phyloP scores from a whole-genome alignment of 2,797 vertebrate species.

The Philypnodon macrostomus region DNA sequence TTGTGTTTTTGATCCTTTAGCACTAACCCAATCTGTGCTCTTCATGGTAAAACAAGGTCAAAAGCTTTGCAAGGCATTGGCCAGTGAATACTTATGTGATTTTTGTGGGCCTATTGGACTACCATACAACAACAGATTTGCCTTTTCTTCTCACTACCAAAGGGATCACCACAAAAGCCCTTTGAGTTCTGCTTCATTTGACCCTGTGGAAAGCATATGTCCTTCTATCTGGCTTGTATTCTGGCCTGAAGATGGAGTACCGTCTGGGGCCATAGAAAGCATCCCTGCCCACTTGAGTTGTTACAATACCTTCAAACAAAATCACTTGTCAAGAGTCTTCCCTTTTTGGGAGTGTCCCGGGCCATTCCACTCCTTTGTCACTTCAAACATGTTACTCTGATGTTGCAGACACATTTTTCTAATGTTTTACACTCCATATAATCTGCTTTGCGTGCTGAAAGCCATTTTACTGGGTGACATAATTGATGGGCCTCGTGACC shows the following conservation, averaged over 20 bases:
- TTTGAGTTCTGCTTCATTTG: constrained; percentile 87
- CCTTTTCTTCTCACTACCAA: constrained; percentile 67
- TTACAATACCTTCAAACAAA: constrained; percentile 85
- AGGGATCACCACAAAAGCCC: constrained; percentile 84
- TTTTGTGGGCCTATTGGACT: constrained; percentile 59
- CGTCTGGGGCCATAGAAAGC: constrained; percentile 79
- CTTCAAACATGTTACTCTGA: constrained; percentile 84
- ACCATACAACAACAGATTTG: constrained; percentile 68
- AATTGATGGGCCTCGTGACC: constrained; percentile 79
- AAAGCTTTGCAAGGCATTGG: constrained; percentile 39
- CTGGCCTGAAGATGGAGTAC: constrained; percentile 83
- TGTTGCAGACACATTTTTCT: constrained; percentile 86
- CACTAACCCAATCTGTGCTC: constrained; percentile 54
- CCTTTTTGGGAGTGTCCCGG: constrained; percentile 82
- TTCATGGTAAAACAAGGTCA: constrained; percentile 47
- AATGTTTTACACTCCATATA: constrained; percentile 98
- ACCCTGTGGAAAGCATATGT: constrained; percentile 91
- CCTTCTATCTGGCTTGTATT: constrained; percentile 84
- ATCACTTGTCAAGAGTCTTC: constrained; percentile 85
- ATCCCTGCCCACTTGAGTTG: constrained; percentile 69
- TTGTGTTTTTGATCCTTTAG: constrained; percentile 68
- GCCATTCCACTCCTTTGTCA: constrained; percentile 70
- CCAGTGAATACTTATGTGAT: constrained; percentile 64
- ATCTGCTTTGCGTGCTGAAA: constrained; percentile 82
- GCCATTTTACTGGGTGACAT: constrained; percentile 81